Percentiles rank a stretch among this genome's conserved stretches.
Evolutionary conservation across 2,113 vertebrate genomes (phyloP).

Genomic region (Sylvilagus bachmani): DNA sequence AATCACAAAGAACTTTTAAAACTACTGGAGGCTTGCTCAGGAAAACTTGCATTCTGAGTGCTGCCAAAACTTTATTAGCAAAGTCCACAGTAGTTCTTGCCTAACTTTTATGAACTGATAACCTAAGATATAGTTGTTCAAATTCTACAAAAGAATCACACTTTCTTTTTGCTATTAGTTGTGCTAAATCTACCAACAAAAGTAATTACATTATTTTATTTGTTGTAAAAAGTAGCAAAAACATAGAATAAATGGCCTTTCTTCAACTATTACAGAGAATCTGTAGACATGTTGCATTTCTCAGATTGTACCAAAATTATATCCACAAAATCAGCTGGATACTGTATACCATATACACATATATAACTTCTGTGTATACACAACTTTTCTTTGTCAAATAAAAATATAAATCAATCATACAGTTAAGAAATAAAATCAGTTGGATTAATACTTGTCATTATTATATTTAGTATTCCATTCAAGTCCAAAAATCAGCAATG

Average conservation of each 20-base stretch:
- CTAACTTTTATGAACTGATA: background rate
- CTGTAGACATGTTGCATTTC: background rate
- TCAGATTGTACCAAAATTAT: background rate
- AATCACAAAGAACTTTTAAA: background rate
- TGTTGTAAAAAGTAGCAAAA: background rate
- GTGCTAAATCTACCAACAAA: background rate
- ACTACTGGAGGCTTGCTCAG: background rate
- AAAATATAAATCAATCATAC: background rate
- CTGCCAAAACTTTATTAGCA: background rate
- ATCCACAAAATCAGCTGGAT: background rate
- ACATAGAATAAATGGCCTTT: background rate
- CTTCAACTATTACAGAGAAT: background rate
- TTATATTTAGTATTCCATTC: background rate
- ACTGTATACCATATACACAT: background rate
- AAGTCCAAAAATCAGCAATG: background rate
- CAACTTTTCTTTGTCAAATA: background rate
- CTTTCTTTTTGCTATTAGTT: constrained; percentile 1
- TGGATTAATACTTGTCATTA: background rate
- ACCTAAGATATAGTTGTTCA: background rate
- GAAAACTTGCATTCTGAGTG: background rate
- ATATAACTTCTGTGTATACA: background rate
- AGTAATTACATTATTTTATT: background rate
- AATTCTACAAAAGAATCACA: background rate
- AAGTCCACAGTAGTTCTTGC: background rate
- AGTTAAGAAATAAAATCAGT: background rate